These are phyloP conservation scores for Chlorodrepanis virens DNA, from an alignment of 2,113 vertebrate genomes.

Conservation along the genomic window DNA sequence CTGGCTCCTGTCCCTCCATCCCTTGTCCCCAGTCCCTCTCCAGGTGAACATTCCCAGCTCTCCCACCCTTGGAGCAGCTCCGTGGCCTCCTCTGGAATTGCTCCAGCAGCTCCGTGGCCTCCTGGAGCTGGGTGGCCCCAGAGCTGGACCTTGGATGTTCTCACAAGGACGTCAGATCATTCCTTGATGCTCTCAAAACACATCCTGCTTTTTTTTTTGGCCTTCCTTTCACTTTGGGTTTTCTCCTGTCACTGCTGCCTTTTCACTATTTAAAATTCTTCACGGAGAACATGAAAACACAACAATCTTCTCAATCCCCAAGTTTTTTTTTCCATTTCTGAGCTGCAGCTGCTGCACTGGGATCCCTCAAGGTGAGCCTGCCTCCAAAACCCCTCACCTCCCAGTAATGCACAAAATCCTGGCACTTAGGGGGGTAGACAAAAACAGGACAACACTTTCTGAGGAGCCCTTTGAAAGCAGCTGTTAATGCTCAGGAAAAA, in stretches of 20 bases:
- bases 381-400: not conserved
- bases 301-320: not conserved
- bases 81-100: rapidly evolving
- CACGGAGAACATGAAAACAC: rapidly evolving
- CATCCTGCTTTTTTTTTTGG: no score
- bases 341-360: not conserved
- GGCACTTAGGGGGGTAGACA: not conserved
- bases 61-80: not conserved
- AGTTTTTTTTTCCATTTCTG: not conserved
- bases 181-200: rapidly evolving
- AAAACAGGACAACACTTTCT: not conserved
- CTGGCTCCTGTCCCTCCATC: not conserved
- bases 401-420: not conserved
- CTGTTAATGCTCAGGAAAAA: slow-evolving; percentile 47
- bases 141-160: not conserved
- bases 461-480: not conserved
- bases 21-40: not conserved
- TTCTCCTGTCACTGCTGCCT: not conserved
- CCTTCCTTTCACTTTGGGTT: not conserved
- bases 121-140: not conserved
- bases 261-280: not conserved
- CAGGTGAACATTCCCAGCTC: not conserved
- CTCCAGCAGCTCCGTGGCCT: not conserved
- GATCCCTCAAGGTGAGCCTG: not conserved
- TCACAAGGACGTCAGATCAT: not conserved